Percentiles rank a stretch among this genome's conserved stretches.
These are phyloP conservation scores for Actenoides hombroni DNA, from an alignment of 2,113 vertebrate genomes.

Conservation along the genomic window DNA sequence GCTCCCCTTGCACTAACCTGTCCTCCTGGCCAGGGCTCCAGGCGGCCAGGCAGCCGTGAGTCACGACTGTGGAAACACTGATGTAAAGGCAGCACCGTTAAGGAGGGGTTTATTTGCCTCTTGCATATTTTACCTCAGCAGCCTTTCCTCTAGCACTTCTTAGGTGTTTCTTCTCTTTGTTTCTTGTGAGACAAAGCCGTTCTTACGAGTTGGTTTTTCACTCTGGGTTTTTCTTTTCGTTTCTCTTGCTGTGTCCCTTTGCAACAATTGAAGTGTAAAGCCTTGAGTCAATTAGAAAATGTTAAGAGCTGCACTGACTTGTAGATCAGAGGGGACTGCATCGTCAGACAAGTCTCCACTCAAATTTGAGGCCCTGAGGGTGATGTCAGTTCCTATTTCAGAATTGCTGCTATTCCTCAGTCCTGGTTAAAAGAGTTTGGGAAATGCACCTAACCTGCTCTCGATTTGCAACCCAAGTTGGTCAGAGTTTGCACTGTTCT, in stretches of 20 bases:
- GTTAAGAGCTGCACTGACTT: not conserved
- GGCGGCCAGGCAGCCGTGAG: not conserved
- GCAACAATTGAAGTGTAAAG: not conserved
- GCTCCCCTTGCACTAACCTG: not conserved
- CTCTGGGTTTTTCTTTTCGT: not conserved
- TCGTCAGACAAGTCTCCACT: not conserved
- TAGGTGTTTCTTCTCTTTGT: not conserved
- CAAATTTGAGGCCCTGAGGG: not conserved
- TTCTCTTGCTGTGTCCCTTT: not conserved
- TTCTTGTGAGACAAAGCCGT: not conserved
- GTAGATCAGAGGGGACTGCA: not conserved
- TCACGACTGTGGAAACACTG: conserved; percentile 18
- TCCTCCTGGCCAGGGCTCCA: not conserved
- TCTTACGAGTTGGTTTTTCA: not conserved
- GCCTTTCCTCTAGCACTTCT: not conserved
- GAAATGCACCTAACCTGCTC: not conserved
- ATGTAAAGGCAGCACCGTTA: not conserved
- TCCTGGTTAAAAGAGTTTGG: not conserved
- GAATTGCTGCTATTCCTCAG: not conserved
- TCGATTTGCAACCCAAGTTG: not conserved
- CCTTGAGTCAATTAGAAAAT: not conserved
- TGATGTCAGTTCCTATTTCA: not conserved
- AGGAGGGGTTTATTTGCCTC: not conserved
- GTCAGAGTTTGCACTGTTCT: not conserved
- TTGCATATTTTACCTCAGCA: not conserved